These are phyloP conservation scores for Nomada fabriciana DNA, from an alignment of 2,888 invertebrate genomes.

Conservation along the genomic window DNA sequence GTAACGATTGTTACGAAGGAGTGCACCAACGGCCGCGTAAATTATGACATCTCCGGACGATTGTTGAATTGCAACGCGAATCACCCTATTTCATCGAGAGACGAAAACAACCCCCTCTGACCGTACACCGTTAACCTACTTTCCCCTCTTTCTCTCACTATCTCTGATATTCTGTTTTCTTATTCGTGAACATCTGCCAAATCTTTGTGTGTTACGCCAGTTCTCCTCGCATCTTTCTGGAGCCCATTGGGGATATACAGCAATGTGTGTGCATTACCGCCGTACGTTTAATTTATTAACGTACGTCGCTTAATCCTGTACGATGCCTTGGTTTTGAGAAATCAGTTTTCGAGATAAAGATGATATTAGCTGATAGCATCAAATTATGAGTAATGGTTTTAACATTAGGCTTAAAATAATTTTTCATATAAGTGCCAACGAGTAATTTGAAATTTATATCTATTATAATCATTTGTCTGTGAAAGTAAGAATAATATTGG, in stretches of 20 bases:
- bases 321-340: not conserved
- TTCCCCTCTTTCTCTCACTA: not conserved
- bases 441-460: no score
- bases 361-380: no score
- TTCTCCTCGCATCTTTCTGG: constrained; percentile 16
- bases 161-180: constrained; percentile 24
- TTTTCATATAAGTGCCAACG: no score
- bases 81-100: constrained; percentile 24
- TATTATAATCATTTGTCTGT: no score
- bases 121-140: constrained; percentile 59
- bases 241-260: constrained; percentile 19
- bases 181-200: constrained; percentile 54
- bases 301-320: not conserved
- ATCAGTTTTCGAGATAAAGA: not conserved
- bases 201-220: constrained; percentile 38
- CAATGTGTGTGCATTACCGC: constrained; percentile 16
- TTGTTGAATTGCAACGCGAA: constrained; percentile 26
- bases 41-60: constrained; percentile 51
- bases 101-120: constrained; percentile 46
- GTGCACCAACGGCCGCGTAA: constrained; percentile 54
- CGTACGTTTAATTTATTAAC: constrained; percentile 23
- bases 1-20: constrained; percentile 47
- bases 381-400: not conserved
- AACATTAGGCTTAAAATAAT: not conserved
- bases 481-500: no score